Conservation (phyloP, 2,797 vertebrate species). For the Chaetodon trifasciatus region DNA sequence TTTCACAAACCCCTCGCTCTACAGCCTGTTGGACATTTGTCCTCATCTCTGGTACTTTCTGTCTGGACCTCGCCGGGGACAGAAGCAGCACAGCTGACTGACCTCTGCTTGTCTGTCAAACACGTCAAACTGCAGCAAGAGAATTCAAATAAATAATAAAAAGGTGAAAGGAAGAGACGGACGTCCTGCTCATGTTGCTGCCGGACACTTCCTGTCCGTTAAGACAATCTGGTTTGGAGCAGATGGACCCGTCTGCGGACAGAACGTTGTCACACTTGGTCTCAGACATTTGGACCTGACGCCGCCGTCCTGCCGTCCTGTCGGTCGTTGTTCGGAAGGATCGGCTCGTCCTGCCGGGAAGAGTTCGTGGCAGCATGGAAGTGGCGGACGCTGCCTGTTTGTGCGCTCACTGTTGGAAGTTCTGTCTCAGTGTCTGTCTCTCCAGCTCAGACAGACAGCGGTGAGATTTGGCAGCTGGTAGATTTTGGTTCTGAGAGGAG, state of each 20-base stretch:
- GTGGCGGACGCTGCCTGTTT: neutral
- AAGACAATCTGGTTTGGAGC: constrained; percentile 46
- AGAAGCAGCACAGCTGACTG: constrained; percentile 11
- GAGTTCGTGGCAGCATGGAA: neutral
- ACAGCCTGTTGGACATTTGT: neutral
- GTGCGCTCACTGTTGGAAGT: neutral
- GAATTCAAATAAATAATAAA: constrained; percentile 24
- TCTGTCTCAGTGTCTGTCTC: neutral
- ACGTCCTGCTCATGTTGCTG: neutral
- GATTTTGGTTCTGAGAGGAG: constrained; percentile 73
- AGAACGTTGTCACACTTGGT: neutral
- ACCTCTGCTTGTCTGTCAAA: neutral
- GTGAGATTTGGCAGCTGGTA: constrained; percentile 70
- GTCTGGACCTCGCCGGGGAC: accelerated
- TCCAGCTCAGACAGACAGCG: neutral
- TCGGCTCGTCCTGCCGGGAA: neutral
- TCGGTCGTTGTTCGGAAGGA: neutral
- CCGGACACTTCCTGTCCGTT: constrained; percentile 28
- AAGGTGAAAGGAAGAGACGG: neutral
- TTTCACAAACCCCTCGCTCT: too few species aligned
- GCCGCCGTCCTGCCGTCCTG: neutral
- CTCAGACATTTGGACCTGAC: neutral
- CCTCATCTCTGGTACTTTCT: neutral
- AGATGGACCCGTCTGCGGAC: neutral
- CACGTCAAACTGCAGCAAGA: neutral